Evolutionary conservation across 2,888 invertebrate genomes (phyloP).

Genomic region (Odontocolon sp.): DNA sequence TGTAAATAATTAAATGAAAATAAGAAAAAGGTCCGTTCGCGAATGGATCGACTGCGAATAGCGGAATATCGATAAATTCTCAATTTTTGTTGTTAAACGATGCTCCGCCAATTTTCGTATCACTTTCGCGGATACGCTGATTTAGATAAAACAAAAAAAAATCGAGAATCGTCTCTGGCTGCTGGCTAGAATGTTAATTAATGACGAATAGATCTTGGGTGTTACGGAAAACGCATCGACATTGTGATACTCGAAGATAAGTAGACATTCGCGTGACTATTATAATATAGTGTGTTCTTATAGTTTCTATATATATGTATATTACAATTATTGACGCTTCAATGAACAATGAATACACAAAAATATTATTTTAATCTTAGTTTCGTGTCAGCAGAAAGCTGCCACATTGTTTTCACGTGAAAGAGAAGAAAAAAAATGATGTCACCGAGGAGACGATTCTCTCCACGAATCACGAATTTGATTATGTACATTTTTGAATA

Average conservation of each 20-base stretch:
- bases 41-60: neutral
- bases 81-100: too few species aligned
- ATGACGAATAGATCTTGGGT: conserved; percentile 2
- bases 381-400: too few species aligned
- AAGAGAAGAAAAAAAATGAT: neutral
- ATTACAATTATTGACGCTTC: conserved; percentile 1
- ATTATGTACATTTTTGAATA: neutral
- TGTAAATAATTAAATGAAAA: conserved; percentile 55
- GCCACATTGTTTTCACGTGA: too few species aligned
- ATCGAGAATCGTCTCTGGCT: neutral
- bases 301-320: conserved; percentile 19
- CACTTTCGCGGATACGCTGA: too few species aligned
- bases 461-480: neutral
- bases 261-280: conserved; percentile 60
- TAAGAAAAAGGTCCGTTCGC: neutral
- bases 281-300: conserved; percentile 38
- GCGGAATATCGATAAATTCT: too few species aligned
- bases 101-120: too few species aligned
- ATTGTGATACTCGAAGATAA: conserved; percentile 72
- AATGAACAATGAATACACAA: neutral
- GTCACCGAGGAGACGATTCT: neutral
- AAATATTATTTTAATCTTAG: neutral
- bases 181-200: neutral
- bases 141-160: too few species aligned
- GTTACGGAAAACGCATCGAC: conserved; percentile 12